Conservation (phyloP, 2,797 vertebrate species). For the Anabacerthia variegaticeps region DNA sequence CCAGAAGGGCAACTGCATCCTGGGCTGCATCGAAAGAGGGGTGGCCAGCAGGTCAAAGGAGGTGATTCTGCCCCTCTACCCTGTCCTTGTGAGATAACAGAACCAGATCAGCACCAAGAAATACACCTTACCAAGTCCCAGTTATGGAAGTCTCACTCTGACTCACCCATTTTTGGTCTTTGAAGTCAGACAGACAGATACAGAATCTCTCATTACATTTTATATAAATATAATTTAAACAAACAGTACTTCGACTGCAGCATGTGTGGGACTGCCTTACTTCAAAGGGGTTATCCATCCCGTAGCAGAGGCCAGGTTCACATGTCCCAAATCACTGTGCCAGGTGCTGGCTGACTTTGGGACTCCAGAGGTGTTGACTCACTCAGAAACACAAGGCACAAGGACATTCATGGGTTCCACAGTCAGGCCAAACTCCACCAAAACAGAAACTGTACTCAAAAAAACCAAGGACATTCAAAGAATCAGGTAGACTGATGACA, state of each 20-base stretch:
- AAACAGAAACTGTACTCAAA: background rate
- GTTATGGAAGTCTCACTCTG: background rate
- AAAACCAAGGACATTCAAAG: background rate
- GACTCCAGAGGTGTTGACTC: background rate
- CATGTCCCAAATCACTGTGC: fast-evolving
- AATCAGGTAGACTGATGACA: background rate
- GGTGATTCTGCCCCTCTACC: background rate
- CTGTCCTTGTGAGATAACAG: background rate
- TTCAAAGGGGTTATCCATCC: background rate
- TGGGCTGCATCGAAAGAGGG: background rate
- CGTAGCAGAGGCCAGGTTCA: background rate
- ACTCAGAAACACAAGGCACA: background rate
- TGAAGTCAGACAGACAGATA: background rate
- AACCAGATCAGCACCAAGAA: background rate
- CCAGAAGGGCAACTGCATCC: background rate
- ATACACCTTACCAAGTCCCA: background rate
- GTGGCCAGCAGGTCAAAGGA: background rate
- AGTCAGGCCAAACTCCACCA: background rate
- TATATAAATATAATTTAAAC: background rate
- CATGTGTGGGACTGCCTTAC: background rate
- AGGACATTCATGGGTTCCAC: background rate
- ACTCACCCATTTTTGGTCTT: background rate
- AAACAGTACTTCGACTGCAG: background rate
- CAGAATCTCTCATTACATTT: background rate
- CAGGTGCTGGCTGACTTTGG: background rate